Conservation (phyloP, 1,140 invertebrate species). For the Vanessa tameamea region DNA sequence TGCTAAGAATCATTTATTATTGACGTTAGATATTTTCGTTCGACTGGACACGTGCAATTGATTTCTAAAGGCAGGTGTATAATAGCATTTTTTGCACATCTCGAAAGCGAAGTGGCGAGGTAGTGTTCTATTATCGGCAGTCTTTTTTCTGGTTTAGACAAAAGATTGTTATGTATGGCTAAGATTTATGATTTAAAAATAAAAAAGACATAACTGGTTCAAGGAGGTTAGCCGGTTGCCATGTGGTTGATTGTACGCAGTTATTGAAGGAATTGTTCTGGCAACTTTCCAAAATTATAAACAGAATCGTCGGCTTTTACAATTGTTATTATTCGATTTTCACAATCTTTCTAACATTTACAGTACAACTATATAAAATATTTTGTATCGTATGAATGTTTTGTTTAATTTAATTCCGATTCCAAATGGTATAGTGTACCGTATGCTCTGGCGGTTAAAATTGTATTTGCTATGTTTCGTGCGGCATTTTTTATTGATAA, state of each 20-base stretch:
- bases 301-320: constrained; percentile 37
- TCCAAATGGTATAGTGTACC: no score
- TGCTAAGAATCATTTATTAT: constrained; percentile 9
- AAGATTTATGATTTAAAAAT: background rate
- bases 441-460: no score
- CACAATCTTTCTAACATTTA: background rate
- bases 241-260: constrained; percentile 35
- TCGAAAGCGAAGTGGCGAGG: no score
- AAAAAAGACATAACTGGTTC: background rate
- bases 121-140: no score
- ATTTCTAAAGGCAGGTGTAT: background rate
- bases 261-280: constrained; percentile 36
- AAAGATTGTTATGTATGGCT: background rate
- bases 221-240: constrained; percentile 33
- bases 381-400: no score
- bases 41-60: background rate
- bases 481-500: no score
- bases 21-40: background rate
- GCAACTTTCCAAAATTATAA: constrained; percentile 49
- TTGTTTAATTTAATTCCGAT: no score
- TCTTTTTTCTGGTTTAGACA: no score
- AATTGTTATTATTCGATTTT: constrained; percentile 30
- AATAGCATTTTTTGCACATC: no score
- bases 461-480: no score
- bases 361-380: background rate